These are phyloP conservation scores for Brachystomella parvula DNA, from an alignment of 1,140 invertebrate species.

Conservation along the genomic window DNA sequence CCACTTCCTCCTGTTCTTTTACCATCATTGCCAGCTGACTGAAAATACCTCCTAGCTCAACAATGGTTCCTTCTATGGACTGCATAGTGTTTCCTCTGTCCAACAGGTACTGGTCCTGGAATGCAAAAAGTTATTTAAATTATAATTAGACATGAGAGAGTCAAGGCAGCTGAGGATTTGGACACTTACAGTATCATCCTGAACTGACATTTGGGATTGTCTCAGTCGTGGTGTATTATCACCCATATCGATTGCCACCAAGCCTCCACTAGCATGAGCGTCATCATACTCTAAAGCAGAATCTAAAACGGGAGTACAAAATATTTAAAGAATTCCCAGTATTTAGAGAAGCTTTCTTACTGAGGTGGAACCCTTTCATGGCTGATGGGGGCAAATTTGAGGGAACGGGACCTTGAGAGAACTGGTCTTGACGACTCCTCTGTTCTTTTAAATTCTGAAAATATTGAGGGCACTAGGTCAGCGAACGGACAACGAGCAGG, in stretches of 20 bases:
- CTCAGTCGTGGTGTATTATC: conserved; percentile 21
- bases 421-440: conserved; percentile 85
- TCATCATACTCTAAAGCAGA: conserved; percentile 56
- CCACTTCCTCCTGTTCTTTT: conserved; percentile 41
- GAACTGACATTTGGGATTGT: conserved; percentile 29
- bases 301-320: conserved; percentile 38
- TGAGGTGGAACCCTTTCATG: conserved; percentile 55
- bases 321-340: conserved; percentile 3
- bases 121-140: conserved; percentile 7
- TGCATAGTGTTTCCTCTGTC: not conserved
- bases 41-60: not conserved
- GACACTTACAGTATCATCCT: conserved; percentile 60
- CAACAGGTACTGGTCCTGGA: not conserved
- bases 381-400: conserved; percentile 62
- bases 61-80: not conserved
- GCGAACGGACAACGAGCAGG: not conserved
- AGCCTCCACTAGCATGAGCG: conserved; percentile 39
- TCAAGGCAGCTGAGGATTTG: not conserved
- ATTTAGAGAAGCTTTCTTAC: conserved; percentile 40
- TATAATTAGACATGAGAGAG: not conserved
- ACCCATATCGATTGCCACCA: conserved; percentile 65
- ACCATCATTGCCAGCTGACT: conserved; percentile 48
- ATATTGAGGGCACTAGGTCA: conserved; percentile 17
- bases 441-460: conserved; percentile 90
- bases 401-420: conserved; percentile 66